These are phyloP conservation scores for Manacus vitellinus DNA, from an alignment of 2,113 vertebrate genomes.

Conservation along the genomic window DNA sequence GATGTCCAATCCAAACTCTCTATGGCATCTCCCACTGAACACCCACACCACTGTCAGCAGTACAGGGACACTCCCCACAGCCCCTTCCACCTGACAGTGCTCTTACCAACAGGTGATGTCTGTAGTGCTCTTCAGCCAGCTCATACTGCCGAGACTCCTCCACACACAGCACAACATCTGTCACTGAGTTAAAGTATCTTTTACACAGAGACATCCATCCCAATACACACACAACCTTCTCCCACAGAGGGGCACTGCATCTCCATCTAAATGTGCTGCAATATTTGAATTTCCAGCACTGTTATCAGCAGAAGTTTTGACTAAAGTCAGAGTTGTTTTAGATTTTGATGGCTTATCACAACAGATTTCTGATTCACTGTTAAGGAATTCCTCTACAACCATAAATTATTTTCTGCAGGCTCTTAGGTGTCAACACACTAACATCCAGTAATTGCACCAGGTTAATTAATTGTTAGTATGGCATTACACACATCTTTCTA, in stretches of 20 bases:
- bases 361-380: neutral
- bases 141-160: conserved; percentile 59
- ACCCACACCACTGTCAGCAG: neutral
- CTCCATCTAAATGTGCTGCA: neutral
- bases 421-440: neutral
- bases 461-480: neutral
- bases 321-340: neutral
- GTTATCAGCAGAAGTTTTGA: neutral
- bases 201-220: neutral
- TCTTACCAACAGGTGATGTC: conserved; percentile 80
- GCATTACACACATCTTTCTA: neutral
- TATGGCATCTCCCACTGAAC: neutral
- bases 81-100: neutral
- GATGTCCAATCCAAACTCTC: neutral
- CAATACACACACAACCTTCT: neutral
- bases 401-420: neutral
- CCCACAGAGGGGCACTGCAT: neutral
- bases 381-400: neutral
- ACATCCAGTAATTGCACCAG: neutral
- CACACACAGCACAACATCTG: conserved; percentile 75
- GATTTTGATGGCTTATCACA: neutral
- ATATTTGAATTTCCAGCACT: neutral
- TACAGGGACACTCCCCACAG: neutral
- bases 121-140: conserved; percentile 70
- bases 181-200: conserved; percentile 63